Percentiles rank a stretch among this genome's conserved stretches.
Conservation (phyloP, 2,113 vertebrate species). For the Collichthys lucidus region DNA sequence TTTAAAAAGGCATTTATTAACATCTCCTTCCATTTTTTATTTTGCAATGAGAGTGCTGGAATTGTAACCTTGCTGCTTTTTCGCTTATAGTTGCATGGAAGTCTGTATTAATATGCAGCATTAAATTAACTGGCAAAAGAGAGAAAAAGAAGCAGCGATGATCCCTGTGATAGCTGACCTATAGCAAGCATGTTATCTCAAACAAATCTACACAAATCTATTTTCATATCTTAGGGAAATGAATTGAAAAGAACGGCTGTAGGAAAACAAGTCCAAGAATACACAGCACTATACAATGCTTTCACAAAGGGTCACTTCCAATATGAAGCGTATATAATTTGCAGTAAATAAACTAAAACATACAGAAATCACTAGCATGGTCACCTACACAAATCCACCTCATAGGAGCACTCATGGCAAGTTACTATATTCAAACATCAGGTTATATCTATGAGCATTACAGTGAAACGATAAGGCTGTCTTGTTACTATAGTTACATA, state of each 20-base stretch:
- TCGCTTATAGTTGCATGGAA: background rate
- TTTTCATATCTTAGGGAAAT: slow-evolving; percentile 13
- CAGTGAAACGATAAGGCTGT: slow-evolving; percentile 55
- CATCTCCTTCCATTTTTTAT: background rate
- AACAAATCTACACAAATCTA: background rate
- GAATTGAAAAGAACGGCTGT: background rate
- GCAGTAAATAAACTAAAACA: slow-evolving; percentile 6
- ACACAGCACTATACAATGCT: background rate
- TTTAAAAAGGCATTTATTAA: background rate
- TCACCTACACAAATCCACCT: background rate
- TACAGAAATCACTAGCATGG: slow-evolving; percentile 11
- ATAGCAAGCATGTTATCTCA: background rate
- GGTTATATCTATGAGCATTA: slow-evolving; percentile 34
- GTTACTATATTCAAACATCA: slow-evolving; percentile 38
- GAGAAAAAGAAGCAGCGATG: background rate
- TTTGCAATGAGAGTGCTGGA: background rate
- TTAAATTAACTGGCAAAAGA: background rate
- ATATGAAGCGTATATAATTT: slow-evolving; percentile 4
- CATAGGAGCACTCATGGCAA: slow-evolving; percentile 23
- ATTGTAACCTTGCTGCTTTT: background rate
- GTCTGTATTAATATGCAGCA: background rate
- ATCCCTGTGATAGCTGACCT: background rate
- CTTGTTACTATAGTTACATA: slow-evolving; percentile 79
- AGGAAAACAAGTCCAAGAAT: background rate
- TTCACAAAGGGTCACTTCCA: background rate